Conservation (phyloP, 2,113 vertebrate species). For the Octodon degus region DNA sequence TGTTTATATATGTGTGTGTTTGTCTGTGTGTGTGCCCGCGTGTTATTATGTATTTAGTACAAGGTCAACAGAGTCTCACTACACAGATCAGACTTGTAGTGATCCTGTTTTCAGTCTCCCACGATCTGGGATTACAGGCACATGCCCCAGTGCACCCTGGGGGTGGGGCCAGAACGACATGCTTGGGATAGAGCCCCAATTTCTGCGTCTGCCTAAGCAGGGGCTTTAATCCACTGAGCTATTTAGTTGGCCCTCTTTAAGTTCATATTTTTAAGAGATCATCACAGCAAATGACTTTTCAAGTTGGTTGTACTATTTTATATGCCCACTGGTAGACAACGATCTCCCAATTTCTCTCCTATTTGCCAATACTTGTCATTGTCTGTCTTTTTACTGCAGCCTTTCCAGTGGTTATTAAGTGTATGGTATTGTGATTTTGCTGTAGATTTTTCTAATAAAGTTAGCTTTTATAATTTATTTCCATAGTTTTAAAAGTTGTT, state of each 20-base stretch:
- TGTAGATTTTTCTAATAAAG: constrained; percentile 3
- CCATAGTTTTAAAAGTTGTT: not conserved
- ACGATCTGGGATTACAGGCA: too few species aligned
- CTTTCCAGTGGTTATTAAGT: not conserved
- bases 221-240: too few species aligned
- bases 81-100: too few species aligned
- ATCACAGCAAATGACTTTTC: not conserved
- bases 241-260: not conserved
- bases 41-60: too few species aligned
- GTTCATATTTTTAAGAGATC: not conserved
- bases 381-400: not conserved
- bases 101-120: too few species aligned
- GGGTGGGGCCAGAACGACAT: too few species aligned
- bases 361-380: not conserved
- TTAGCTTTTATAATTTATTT: not conserved
- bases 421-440: not conserved
- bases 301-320: not conserved
- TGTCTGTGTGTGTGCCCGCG: too few species aligned
- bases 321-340: not conserved
- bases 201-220: too few species aligned
- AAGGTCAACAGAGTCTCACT: too few species aligned
- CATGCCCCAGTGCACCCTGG: too few species aligned
- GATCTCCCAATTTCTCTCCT: not conserved
- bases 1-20: not conserved
- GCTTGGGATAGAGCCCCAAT: too few species aligned